Conservation (phyloP, 1,140 invertebrate species). For the Ips typographus region DNA sequence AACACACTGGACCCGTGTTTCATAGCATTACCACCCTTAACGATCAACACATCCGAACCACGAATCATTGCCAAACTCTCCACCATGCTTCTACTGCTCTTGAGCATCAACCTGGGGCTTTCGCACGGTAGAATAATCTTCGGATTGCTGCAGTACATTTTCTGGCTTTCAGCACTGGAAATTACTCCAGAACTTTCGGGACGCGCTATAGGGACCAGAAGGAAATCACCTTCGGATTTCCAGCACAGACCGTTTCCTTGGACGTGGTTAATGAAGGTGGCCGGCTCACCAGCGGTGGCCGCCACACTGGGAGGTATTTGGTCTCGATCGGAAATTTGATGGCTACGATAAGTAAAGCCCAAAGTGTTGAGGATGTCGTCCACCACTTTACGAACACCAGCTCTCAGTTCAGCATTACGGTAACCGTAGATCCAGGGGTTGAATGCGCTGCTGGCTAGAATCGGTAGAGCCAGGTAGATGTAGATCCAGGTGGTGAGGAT, state of each 20-base stretch:
- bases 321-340: slow-evolving; percentile 40
- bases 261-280: slow-evolving; percentile 47
- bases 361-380: slow-evolving; percentile 55
- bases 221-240: slow-evolving; percentile 44
- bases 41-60: slow-evolving; percentile 45
- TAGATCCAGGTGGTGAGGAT: slow-evolving; percentile 58
- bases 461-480: slow-evolving; percentile 60
- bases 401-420: slow-evolving; percentile 64
- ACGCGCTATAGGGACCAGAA: slow-evolving; percentile 47
- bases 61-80: slow-evolving; percentile 46
- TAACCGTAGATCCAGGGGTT: slow-evolving; percentile 73
- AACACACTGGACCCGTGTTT: slow-evolving; percentile 46
- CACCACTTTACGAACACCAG: slow-evolving; percentile 60
- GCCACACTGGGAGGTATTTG: slow-evolving; percentile 45
- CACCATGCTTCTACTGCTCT: slow-evolving; percentile 47
- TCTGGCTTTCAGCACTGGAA: slow-evolving; percentile 40
- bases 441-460: slow-evolving; percentile 61
- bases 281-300: slow-evolving; percentile 46
- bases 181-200: slow-evolving; percentile 46
- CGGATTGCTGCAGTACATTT: slow-evolving; percentile 38
- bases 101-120: slow-evolving; percentile 37
- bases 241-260: slow-evolving; percentile 40
- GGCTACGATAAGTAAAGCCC: slow-evolving; percentile 51
- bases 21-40: slow-evolving; percentile 41
- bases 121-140: slow-evolving; percentile 40